Evolutionary conservation across 2,888 invertebrate genomes (phyloP).

Genomic region (Dolomedes plantarius): DNA sequence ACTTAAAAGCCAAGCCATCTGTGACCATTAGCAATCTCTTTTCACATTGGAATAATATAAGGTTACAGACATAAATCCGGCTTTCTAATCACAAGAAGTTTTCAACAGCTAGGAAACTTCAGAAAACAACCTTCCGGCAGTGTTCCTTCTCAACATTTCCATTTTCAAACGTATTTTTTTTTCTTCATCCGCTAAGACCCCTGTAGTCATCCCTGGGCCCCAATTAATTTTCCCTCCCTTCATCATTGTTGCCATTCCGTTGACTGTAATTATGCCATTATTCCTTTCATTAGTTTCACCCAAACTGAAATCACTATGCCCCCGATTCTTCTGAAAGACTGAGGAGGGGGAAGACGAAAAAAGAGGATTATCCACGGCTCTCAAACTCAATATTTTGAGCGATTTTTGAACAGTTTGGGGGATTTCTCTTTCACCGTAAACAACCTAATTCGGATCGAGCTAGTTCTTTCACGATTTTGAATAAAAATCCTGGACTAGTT

Average conservation of each 20-base stretch:
- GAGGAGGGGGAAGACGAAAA: not conserved
- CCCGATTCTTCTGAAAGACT: not conserved
- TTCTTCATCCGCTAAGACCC: not conserved
- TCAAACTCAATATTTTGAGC: no score
- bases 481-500: no score
- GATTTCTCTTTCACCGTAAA: not conserved
- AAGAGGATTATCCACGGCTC: not conserved
- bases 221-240: conserved; percentile 1
- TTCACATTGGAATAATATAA: not conserved
- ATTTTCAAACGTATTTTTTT: not conserved
- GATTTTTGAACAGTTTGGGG: not conserved
- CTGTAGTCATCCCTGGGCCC: not conserved
- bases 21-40: not conserved
- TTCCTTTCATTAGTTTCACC: conserved; percentile 9
- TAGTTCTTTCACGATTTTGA: no score
- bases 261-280: conserved; percentile 6
- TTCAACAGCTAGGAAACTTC: not conserved
- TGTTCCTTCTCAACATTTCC: not conserved
- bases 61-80: not conserved
- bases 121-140: not conserved
- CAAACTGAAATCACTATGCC: not conserved
- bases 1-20: not conserved
- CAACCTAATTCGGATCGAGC: not conserved
- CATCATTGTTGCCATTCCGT: conserved; percentile 7
- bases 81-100: not conserved